A percentile compares a stretch with the other conserved stretches of the same genome.
Evolutionary conservation across 2,888 invertebrate genomes (phyloP).

Genomic region (Euzophera pinguis): DNA sequence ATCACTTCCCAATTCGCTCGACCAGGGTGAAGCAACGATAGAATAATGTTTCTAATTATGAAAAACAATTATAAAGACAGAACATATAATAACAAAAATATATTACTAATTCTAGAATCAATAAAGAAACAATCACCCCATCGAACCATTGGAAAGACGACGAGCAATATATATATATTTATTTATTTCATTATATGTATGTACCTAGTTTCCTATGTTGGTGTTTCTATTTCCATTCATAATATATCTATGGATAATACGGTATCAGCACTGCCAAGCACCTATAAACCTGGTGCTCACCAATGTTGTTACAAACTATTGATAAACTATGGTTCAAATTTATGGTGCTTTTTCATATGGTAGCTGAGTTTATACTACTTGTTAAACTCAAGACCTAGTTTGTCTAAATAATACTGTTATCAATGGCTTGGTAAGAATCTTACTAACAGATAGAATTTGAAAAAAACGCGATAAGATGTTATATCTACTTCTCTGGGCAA

Average conservation of each 20-base stretch:
- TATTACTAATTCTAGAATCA: conserved; percentile 65
- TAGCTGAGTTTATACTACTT: conserved; percentile 65
- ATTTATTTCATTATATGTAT: conserved; percentile 51
- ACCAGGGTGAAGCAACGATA: conserved; percentile 49
- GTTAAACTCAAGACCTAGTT: conserved; percentile 69
- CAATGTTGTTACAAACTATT: conserved; percentile 63
- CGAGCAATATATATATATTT: conserved; percentile 47
- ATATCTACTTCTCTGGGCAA: conserved; percentile 56
- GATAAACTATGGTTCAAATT: conserved; percentile 59
- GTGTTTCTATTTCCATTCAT: conserved; percentile 74
- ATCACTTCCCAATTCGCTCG: conserved; percentile 41
- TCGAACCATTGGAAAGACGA: conserved; percentile 45
- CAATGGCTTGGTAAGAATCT: conserved; percentile 78
- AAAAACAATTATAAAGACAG: conserved; percentile 62
- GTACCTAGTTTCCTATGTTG: conserved; percentile 73
- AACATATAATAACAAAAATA: conserved; percentile 72
- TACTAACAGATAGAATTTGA: conserved; percentile 58
- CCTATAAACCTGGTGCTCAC: conserved; percentile 39
- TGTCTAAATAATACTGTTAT: conserved; percentile 79
- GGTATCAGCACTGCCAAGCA: conserved; percentile 51
- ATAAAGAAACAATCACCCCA: conserved; percentile 49
- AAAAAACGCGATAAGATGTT: conserved; percentile 52
- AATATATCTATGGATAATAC: conserved; percentile 64
- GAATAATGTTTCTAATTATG: conserved; percentile 41
- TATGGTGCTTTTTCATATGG: conserved; percentile 60